Evolutionary conservation across 2,797 vertebrate species (phyloP).

Genomic region (Hemitrygon akajei): DNA sequence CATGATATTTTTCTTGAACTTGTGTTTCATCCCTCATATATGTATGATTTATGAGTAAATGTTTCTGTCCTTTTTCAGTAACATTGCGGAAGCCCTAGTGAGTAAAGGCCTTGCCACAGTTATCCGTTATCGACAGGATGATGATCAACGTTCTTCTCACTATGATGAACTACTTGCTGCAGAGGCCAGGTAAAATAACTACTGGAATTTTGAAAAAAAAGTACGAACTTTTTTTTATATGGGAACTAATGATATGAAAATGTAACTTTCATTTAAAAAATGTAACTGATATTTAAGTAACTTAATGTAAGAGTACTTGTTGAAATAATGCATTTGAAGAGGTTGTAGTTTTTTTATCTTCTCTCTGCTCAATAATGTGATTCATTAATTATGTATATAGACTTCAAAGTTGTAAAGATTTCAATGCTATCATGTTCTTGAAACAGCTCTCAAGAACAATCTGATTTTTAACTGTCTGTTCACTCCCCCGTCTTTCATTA

Average conservation of each 20-base stretch:
- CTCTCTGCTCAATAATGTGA: not conserved
- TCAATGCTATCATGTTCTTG: not conserved
- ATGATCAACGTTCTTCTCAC: conserved; percentile 90
- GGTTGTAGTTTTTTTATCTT: not conserved
- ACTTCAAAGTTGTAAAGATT: not conserved
- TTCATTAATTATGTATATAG: not conserved
- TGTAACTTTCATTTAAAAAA: not conserved
- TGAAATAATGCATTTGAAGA: not conserved
- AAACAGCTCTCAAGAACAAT: not conserved
- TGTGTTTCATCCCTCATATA: not conserved
- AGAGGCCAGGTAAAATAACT: conserved; percentile 74
- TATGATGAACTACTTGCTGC: conserved; percentile 90
- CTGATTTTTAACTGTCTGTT: not conserved
- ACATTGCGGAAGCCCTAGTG: conserved; percentile 90
- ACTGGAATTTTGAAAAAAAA: no score
- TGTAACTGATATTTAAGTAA: not conserved
- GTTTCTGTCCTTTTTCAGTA: conserved; percentile 57
- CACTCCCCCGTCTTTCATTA: not conserved
- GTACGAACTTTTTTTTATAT: no score
- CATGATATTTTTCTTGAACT: not conserved
- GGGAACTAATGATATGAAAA: not conserved
- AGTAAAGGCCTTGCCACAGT: conserved; percentile 91
- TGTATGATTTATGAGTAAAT: not conserved
- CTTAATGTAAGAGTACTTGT: not conserved
- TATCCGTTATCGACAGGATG: conserved; percentile 90